A percentile compares a stretch with the other conserved stretches of the same genome.
Evolutionary conservation across 2,113 vertebrate species (phyloP).

Genomic region (Xenopus laevis): DNA sequence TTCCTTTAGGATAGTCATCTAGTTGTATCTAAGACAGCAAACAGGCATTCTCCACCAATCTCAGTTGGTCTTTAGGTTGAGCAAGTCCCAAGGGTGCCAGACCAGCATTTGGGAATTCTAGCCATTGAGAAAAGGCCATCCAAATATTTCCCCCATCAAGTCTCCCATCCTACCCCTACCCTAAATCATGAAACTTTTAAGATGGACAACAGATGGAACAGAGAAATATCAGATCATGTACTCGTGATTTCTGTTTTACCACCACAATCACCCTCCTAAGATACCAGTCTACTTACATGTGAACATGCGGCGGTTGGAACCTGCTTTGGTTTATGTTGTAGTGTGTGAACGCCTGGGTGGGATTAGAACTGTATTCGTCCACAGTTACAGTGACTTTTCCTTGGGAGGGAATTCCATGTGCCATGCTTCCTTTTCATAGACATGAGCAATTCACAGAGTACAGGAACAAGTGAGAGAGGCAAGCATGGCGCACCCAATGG

Average conservation of each 20-base stretch:
- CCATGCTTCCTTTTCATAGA: slow-evolving; percentile 90
- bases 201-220: too few species aligned
- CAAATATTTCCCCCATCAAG: too few species aligned
- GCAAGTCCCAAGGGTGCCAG: too few species aligned
- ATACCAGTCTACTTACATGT: slow-evolving; percentile 81
- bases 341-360: slow-evolving; percentile 95
- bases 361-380: slow-evolving; percentile 98
- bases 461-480: slow-evolving; percentile 65
- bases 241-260: background rate
- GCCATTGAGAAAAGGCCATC: too few species aligned
- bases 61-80: too few species aligned
- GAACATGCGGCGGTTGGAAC: slow-evolving; percentile 96
- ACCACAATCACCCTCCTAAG: background rate
- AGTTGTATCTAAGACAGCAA: too few species aligned
- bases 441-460: slow-evolving; percentile 88
- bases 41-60: too few species aligned
- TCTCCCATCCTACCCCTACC: too few species aligned
- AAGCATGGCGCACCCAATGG: slow-evolving; percentile 78
- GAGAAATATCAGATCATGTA: too few species aligned
- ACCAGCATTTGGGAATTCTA: too few species aligned
- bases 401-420: slow-evolving; percentile 89
- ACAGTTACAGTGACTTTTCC: slow-evolving; percentile 94
- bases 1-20: too few species aligned
- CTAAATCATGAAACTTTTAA: too few species aligned
- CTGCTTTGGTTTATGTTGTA: slow-evolving; percentile 99